Base-by-base conservation (phyloP, 2,888 invertebrate genomes). In the Congeria kusceri region DNA sequence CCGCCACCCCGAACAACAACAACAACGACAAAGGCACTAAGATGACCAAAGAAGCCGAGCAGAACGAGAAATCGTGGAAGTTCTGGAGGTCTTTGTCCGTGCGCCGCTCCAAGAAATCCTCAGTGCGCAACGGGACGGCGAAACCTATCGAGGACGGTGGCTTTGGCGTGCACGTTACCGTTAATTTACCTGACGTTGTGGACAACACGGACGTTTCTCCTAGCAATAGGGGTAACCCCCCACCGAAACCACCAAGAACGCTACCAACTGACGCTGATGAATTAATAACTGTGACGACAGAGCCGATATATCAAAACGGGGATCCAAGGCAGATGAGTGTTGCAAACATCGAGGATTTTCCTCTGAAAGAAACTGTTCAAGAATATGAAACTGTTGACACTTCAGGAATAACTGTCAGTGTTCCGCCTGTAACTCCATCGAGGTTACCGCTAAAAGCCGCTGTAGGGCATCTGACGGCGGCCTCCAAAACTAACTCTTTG, bases 161-260 rank as follows among this genome's bases (percentile, higher is more conserved):
- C 20, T 53, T 53, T 25, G 53, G 53, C 18, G 25, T 53, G 4
- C 53, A 67, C 28, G 57, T 53, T 25, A 53, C 23, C 53, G 59
- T 57, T 32, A 65, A 74, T 53, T 29, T 82, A 47, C 89, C 90
- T 15, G 90, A 90, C 75, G 86, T 89, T 32, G 84, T 90, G 9
- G 87, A 89, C 20, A 73, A 68, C 32, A 76, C 80, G 9, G 81
- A 80, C 39, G 66, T 85, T 7, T 67, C 81, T 27, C 81, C 88
- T 15, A 85, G 88, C 28, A 80, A 80, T 56, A 88, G 86, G 70
- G 85, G 87, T 44, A 88, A 87, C 74, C 88, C 90, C 9, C 91
- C 91, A 0, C 91, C 91, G 0, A 91, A 91, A 79, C 91, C 91
- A 11, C 91, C 91, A 1, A 75, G 91, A 28, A 67, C 90, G n/a